Percentiles rank a stretch among this genome's conserved stretches.
These are phyloP conservation scores for Oncorhynchus gorbuscha DNA, from an alignment of 2,113 vertebrate genomes.

Conservation along the genomic window DNA sequence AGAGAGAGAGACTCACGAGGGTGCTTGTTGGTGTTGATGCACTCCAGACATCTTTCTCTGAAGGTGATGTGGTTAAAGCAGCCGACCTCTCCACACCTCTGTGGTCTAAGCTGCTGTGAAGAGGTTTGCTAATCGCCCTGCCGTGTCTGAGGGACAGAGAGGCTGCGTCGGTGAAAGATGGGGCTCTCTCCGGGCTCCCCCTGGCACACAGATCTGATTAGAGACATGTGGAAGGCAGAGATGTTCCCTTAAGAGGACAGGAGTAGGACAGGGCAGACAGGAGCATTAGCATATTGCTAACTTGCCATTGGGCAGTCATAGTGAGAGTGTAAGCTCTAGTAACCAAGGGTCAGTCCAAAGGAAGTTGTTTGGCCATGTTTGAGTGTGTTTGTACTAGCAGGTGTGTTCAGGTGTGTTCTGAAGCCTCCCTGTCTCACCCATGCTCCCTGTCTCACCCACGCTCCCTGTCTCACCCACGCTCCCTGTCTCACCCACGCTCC, in stretches of 20 bases:
- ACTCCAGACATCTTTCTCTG: constrained; percentile 72
- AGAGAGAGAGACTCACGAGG: neutral
- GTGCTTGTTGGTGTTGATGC: constrained; percentile 54
- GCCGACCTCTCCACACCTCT: constrained; percentile 60
- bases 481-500: constrained; percentile 1
- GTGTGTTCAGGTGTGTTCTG: neutral
- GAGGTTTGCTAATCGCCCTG: constrained; percentile 64
- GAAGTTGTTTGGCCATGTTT: too few relatives aligned
- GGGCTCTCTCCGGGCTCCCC: too few relatives aligned
- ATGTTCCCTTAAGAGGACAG: neutral
- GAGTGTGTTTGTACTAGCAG: too few relatives aligned
- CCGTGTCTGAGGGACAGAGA: constrained; percentile 32
- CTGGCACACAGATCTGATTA: neutral
- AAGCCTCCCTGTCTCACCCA: neutral
- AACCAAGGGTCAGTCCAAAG: neutral
- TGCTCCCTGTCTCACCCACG: neutral
- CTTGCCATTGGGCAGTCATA: neutral
- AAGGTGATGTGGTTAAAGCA: constrained; percentile 66
- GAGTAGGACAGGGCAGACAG: neutral
- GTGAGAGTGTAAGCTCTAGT: neutral
- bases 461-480: constrained; percentile 1
- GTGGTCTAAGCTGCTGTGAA: constrained; percentile 68
- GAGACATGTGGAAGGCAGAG: neutral
- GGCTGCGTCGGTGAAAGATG: neutral
- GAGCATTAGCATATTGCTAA: neutral